phyloP scores from a whole-genome alignment of 2,888 invertebrate species.

The Cacoxenus indagator region DNA sequence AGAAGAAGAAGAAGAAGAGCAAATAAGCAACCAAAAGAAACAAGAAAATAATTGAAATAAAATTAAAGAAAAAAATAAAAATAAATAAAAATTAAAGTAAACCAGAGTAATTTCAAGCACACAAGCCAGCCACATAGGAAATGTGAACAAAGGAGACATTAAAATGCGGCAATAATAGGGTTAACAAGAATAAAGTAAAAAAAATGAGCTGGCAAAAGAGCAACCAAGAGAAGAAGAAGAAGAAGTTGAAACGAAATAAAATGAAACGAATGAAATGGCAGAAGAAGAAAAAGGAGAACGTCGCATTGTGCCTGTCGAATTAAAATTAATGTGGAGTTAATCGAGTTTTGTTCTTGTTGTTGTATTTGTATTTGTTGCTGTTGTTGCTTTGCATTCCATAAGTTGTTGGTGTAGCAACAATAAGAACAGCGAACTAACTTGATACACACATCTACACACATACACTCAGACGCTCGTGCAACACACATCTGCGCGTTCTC shows the following conservation, averaged over 20 bases:
- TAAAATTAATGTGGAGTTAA: conserved; percentile 68
- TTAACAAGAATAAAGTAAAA: conserved; percentile 20
- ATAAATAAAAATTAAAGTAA: conserved; percentile 29
- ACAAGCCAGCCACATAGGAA: neutral
- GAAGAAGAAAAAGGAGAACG: conserved; percentile 27
- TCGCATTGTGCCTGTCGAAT: conserved; percentile 55
- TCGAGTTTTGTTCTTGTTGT: conserved; percentile 64
- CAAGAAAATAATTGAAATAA: too few species aligned
- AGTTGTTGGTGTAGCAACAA: conserved; percentile 38
- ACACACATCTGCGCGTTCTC: too few species aligned
- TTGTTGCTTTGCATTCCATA: conserved; percentile 36
- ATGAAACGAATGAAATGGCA: too few species aligned
- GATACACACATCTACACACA: conserved; percentile 6
- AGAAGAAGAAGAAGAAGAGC: conserved; percentile 29
- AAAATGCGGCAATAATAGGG: conserved; percentile 29
- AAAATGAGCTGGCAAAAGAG: too few species aligned
- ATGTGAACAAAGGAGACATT: conserved; percentile 39
- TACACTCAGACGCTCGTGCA: neutral
- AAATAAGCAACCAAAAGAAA: conserved; percentile 37
- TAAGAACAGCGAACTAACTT: conserved; percentile 30
- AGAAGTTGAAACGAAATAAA: conserved; percentile 12
- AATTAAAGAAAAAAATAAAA: conserved; percentile 37
- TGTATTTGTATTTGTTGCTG: conserved; percentile 42
- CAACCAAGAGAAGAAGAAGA: conserved; percentile 24
- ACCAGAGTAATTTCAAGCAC: neutral